Evolutionary conservation across 2,888 invertebrate genomes (phyloP).

Genomic region (Eupithecia inturbata): DNA sequence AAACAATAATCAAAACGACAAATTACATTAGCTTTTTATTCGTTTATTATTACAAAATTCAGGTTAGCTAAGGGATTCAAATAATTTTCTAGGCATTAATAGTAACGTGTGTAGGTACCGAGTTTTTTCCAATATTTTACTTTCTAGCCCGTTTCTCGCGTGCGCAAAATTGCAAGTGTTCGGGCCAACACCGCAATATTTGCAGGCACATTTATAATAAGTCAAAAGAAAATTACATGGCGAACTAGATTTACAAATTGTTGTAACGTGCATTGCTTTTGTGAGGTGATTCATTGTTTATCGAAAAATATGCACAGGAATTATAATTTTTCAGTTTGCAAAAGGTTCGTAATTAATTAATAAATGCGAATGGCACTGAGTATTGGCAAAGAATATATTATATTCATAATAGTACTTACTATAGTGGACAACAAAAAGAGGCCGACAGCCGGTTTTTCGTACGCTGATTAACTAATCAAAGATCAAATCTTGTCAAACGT

Average conservation of each 20-base stretch:
- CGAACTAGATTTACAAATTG: constrained; percentile 31
- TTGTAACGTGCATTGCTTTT: constrained; percentile 26
- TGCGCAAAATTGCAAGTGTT: constrained; percentile 33
- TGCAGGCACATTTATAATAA: constrained; percentile 26
- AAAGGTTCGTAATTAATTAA: neutral
- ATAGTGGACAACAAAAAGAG: neutral
- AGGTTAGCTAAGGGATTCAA: neutral
- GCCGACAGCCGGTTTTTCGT: neutral
- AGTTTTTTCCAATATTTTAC: constrained; percentile 7
- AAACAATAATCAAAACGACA: no score
- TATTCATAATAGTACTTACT: no score
- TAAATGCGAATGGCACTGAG: neutral
- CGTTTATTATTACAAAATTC: neutral
- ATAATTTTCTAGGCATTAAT: neutral
- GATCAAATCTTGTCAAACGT: no score
- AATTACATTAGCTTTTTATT: no score
- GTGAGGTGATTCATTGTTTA: constrained; percentile 20
- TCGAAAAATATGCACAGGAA: neutral
- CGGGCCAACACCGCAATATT: constrained; percentile 22
- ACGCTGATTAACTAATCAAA: neutral
- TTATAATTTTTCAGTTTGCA: neutral
- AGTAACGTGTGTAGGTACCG: neutral
- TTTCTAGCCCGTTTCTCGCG: constrained; percentile 17
- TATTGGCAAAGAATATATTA: neutral
- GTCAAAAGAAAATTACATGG: constrained; percentile 32